phyloP scores from a whole-genome alignment of 2,797 vertebrate genomes.

The Cygnus olor region DNA sequence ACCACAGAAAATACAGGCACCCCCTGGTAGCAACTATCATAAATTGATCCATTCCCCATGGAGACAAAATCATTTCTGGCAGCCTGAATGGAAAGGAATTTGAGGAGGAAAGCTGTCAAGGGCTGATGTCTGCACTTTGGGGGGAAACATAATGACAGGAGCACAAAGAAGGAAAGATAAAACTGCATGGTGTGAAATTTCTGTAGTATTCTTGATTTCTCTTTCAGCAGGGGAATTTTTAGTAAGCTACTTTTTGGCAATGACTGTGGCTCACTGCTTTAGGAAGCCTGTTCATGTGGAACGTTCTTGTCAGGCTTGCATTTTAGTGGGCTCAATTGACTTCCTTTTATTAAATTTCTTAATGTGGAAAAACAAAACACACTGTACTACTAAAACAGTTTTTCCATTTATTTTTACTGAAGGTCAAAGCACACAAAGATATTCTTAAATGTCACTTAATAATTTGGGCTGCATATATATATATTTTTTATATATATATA shows the following conservation, averaged over 20 bases:
- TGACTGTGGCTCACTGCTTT: slow-evolving; percentile 23
- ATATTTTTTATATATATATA: too few species aligned
- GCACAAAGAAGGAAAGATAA: slow-evolving; percentile 62
- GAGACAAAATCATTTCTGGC: not conserved
- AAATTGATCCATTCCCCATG: slow-evolving; percentile 12
- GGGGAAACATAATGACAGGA: slow-evolving; percentile 67
- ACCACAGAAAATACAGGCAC: not conserved
- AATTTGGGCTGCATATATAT: not conserved
- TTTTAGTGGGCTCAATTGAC: not conserved
- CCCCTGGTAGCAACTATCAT: not conserved
- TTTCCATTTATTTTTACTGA: not conserved
- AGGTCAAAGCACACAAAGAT: not conserved
- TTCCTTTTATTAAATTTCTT: not conserved
- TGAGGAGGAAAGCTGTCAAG: slow-evolving; percentile 70
- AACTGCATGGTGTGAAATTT: slow-evolving; percentile 51
- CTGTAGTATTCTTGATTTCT: slow-evolving; percentile 35
- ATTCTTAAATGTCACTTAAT: not conserved
- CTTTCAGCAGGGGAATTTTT: not conserved
- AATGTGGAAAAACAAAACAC: not conserved
- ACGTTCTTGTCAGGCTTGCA: not conserved
- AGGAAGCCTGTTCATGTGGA: not conserved
- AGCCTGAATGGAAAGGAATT: slow-evolving; percentile 58
- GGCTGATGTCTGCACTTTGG: slow-evolving; percentile 43
- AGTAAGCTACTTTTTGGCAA: not conserved
- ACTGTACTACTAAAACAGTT: not conserved